Conservation (phyloP, 2,888 invertebrate species). For the Lypha dubia region DNA sequence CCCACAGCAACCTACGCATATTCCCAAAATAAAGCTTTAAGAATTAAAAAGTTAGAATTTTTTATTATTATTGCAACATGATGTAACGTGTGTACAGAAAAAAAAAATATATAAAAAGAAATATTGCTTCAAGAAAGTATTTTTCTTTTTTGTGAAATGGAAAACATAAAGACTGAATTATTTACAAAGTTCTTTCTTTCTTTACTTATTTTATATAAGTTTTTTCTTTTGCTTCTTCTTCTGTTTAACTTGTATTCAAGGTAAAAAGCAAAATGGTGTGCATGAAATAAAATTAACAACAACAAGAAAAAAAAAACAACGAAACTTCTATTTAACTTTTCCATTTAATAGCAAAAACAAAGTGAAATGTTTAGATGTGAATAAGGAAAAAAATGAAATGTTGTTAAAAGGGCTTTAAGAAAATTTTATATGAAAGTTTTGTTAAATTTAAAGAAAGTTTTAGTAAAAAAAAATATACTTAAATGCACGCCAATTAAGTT, state of each 20-base stretch:
- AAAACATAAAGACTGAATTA: conserved; percentile 54
- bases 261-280: conserved; percentile 47
- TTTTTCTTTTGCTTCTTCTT: no score
- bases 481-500: no score
- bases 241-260: conserved; percentile 44
- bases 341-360: conserved; percentile 49
- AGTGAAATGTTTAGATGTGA: conserved; percentile 48
- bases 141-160: not conserved
- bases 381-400: conserved; percentile 46
- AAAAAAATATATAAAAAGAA: conserved; percentile 35
- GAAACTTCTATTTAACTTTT: conserved; percentile 61
- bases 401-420: conserved; percentile 53
- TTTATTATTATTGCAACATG: conserved; percentile 20
- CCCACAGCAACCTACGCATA: not conserved
- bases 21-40: conserved; percentile 57
- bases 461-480: not conserved
- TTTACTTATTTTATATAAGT: not conserved
- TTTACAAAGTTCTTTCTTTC: conserved; percentile 50
- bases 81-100: conserved; percentile 7
- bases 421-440: conserved; percentile 35
- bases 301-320: no score
- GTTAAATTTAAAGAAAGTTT: conserved; percentile 7
- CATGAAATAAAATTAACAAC: conserved; percentile 52
- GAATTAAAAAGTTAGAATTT: conserved; percentile 46
- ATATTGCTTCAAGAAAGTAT: conserved; percentile 29